These are phyloP conservation scores for Alfaro cultratus DNA, from an alignment of 2,797 vertebrate species.

Conservation along the genomic window DNA sequence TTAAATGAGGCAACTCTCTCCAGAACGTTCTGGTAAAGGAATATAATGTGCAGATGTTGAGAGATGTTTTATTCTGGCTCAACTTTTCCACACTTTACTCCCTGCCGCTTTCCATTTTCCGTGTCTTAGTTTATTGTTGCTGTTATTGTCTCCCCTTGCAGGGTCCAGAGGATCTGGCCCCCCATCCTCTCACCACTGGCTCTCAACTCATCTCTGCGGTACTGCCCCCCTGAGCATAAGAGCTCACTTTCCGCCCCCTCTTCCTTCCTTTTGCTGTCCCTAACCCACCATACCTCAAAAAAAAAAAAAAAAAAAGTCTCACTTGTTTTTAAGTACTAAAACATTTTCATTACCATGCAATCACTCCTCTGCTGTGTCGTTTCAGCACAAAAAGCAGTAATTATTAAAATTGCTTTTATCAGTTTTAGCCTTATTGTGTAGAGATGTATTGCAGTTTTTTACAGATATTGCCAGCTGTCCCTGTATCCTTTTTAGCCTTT, in stretches of 20 bases:
- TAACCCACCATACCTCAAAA: constrained; percentile 40
- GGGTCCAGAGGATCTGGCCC: constrained; percentile 86
- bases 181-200: constrained; percentile 85
- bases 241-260: constrained; percentile 58
- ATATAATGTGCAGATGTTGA: not conserved
- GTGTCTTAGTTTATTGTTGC: constrained; percentile 85
- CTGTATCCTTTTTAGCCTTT: not conserved
- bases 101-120: constrained; percentile 53
- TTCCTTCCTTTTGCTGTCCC: constrained; percentile 44
- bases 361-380: constrained; percentile 5
- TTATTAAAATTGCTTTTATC: not conserved
- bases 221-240: constrained; percentile 79
- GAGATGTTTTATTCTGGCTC: constrained; percentile 29
- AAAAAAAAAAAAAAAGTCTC: constrained; percentile 32
- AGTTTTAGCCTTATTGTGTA: not conserved
- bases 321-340: constrained; percentile 50
- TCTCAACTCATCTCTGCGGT: constrained; percentile 87
- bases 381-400: not conserved
- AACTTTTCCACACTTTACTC: constrained; percentile 40
- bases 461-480: not conserved
- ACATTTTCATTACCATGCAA: constrained; percentile 50
- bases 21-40: not conserved
- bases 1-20: not conserved
- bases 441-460: not conserved
- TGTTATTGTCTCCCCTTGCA: constrained; percentile 88